Evolutionary conservation across 2,797 vertebrate species (phyloP).

Genomic region (Peromyscus nudipes): DNA sequence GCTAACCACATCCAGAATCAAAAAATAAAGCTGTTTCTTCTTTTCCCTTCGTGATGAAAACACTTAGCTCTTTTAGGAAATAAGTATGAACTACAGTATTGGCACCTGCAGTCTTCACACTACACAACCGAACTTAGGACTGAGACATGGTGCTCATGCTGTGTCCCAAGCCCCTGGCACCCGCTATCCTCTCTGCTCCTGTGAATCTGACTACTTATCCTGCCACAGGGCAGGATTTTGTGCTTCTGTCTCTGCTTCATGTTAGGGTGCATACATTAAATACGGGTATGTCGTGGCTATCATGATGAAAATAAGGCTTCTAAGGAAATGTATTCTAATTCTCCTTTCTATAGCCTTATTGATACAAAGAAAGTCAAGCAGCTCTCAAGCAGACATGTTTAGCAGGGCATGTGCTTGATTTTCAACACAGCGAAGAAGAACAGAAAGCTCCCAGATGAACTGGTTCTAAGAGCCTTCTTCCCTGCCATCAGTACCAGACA

Average conservation of each 20-base stretch:
- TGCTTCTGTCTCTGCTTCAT: neutral
- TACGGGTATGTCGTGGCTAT: neutral
- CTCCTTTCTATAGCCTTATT: neutral
- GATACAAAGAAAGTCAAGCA: slow-evolving; percentile 7
- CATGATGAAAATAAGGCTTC: neutral
- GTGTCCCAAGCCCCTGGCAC: neutral
- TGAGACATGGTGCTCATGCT: neutral
- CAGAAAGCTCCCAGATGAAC: neutral
- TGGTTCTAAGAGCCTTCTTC: neutral
- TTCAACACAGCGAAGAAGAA: neutral
- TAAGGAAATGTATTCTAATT: slow-evolving; percentile 38
- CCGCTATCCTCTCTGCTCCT: neutral
- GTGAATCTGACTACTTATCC: neutral
- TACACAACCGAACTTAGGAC: neutral
- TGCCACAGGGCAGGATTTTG: neutral
- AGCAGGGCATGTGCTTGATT: neutral
- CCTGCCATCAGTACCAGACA: neutral
- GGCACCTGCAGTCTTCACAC: neutral
- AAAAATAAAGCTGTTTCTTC: slow-evolving; percentile 26
- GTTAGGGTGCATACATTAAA: neutral
- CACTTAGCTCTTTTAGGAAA: neutral
- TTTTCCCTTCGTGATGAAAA: slow-evolving; percentile 10
- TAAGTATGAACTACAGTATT: neutral
- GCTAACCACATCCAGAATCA: neutral
- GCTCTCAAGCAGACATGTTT: neutral